A percentile compares a stretch with the other conserved stretches of the same genome.
Evolutionary conservation across 2,797 vertebrate species (phyloP).

Genomic region (Epinephelus coioides): DNA sequence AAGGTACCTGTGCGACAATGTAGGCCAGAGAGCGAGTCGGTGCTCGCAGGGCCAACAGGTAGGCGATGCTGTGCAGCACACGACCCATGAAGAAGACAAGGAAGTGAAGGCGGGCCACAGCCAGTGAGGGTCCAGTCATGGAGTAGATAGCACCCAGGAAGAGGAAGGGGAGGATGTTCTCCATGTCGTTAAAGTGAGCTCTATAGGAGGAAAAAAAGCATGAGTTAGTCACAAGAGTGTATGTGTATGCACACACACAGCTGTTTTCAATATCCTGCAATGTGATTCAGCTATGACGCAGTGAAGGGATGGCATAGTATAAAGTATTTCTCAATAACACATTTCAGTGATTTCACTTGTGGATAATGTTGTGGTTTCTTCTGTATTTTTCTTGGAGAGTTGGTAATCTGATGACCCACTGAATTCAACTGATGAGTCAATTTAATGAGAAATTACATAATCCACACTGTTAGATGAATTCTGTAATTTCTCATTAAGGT

Average conservation of each 20-base stretch:
- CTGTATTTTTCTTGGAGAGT: not conserved
- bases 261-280: not conserved
- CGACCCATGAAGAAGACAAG: conserved; percentile 89
- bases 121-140: conserved; percentile 86
- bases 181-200: conserved; percentile 94
- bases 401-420: too few species aligned
- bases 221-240: fast-evolving
- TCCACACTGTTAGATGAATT: not conserved
- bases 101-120: conserved; percentile 91
- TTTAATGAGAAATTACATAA: not conserved
- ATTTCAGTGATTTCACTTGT: not conserved
- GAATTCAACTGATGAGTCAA: not conserved
- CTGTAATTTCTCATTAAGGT: not conserved
- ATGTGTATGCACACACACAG: not conserved
- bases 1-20: conserved; percentile 90
- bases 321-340: too few species aligned
- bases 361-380: not conserved
- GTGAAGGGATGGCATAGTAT: not conserved
- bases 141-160: conserved; percentile 94
- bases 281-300: conserved; percentile 7
- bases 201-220: conserved; percentile 73
- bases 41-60: conserved; percentile 87
- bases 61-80: conserved; percentile 90
- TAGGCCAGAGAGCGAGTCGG: conserved; percentile 93
- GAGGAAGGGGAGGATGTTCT: conserved; percentile 96